Evolutionary conservation across 2,888 invertebrate genomes (phyloP).

Genomic region (Hypena proboscidalis): DNA sequence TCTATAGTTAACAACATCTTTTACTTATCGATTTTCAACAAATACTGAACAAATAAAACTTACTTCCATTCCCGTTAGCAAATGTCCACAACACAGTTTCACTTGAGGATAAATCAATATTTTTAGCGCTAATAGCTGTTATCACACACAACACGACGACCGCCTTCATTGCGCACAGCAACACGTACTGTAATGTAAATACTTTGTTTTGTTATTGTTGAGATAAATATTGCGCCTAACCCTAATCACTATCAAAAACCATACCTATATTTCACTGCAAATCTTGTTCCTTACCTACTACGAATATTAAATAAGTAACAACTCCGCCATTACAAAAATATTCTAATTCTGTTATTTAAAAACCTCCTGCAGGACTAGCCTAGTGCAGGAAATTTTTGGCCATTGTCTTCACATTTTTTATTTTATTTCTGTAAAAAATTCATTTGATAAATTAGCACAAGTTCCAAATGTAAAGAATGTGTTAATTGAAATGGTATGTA

Average conservation of each 20-base stretch:
- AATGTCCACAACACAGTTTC: conserved; percentile 59
- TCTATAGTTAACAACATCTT: conserved; percentile 59
- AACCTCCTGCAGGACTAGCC: too few species aligned
- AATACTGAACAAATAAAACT: conserved; percentile 47
- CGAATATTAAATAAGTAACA: too few species aligned
- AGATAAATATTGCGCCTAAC: conserved; percentile 8
- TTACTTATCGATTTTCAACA: background rate
- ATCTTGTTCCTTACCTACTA: too few species aligned
- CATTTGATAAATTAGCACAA: too few species aligned
- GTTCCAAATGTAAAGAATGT: too few species aligned
- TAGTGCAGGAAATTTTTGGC: too few species aligned
- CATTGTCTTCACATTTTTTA: too few species aligned
- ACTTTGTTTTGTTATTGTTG: background rate
- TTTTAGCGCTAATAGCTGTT: conserved; percentile 26
- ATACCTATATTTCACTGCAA: conserved; percentile 14
- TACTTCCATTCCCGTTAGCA: conserved; percentile 70
- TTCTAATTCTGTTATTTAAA: too few species aligned
- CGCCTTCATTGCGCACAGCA: conserved; percentile 36
- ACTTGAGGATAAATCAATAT: conserved; percentile 38
- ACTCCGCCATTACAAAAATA: too few species aligned
- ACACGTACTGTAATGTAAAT: conserved; percentile 24
- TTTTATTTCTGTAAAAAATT: too few species aligned
- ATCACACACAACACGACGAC: conserved; percentile 29
- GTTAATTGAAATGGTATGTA: too few species aligned
- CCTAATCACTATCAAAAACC: conserved; percentile 25